Evolutionary conservation across 2,113 vertebrate genomes (phyloP).

Genomic region (Brienomyrus brachyistius): DNA sequence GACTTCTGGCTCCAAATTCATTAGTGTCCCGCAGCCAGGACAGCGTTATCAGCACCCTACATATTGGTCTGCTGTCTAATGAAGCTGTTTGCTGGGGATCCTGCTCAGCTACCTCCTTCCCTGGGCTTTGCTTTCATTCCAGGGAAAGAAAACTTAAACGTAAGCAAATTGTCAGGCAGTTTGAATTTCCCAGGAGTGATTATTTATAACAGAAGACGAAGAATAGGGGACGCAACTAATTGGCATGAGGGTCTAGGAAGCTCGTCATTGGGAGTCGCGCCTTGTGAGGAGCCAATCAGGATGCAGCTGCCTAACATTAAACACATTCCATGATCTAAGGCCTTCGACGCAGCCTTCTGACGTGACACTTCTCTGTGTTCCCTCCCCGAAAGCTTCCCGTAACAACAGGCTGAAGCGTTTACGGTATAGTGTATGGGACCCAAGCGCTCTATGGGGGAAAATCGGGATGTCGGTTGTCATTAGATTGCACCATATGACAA

Average conservation of each 20-base stretch:
- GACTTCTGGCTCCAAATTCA: not conserved
- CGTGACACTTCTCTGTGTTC: not conserved
- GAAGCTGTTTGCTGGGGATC: constrained; percentile 1
- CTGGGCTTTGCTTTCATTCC: not conserved
- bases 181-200: not conserved
- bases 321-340: not conserved
- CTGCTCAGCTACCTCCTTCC: not conserved
- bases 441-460: not conserved
- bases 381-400: not conserved
- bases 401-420: not conserved
- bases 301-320: not conserved
- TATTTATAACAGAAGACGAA: not conserved
- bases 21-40: not conserved
- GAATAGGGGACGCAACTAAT: not conserved
- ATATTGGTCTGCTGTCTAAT: constrained; percentile 9
- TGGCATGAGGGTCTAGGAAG: not conserved
- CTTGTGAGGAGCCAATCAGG: not conserved
- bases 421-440: not conserved
- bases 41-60: not conserved
- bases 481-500: not conserved
- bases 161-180: constrained; percentile 5
- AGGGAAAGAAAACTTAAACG: not conserved
- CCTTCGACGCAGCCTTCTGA: not conserved
- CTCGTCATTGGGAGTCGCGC: not conserved
- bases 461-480: not conserved